phyloP scores from a whole-genome alignment of 2,113 vertebrate genomes.

The Sturnus vulgaris region DNA sequence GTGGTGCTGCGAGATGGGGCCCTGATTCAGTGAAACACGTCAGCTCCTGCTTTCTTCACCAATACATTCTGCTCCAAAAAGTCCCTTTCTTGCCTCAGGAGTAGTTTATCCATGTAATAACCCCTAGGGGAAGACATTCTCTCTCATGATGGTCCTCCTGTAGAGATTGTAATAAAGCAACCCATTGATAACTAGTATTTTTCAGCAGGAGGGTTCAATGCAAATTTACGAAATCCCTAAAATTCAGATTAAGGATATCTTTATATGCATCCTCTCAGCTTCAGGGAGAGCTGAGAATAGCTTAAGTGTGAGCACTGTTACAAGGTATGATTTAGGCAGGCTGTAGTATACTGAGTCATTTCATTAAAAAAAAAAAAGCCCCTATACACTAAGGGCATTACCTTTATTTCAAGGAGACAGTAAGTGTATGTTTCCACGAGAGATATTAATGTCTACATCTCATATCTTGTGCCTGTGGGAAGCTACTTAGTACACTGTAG shows the following conservation, averaged over 20 bases:
- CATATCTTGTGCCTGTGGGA: neutral
- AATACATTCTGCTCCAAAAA: neutral
- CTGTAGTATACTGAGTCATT: neutral
- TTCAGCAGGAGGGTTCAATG: neutral
- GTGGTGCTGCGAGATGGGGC: neutral
- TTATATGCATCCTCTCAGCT: neutral
- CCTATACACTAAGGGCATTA: neutral
- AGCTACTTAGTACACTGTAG: neutral
- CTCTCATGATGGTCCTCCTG: neutral
- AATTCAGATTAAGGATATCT: neutral
- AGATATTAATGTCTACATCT: neutral
- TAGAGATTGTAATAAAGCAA: neutral
- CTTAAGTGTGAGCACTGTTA: neutral
- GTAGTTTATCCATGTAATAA: neutral
- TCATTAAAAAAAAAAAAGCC: neutral
- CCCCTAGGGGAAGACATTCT: neutral
- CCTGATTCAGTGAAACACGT: fast-evolving
- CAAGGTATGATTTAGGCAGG: neutral
- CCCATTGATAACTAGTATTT: neutral
- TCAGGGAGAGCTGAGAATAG: neutral
- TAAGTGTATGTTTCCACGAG: neutral
- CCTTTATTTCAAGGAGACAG: neutral
- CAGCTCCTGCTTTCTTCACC: neutral
- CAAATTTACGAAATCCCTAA: neutral
- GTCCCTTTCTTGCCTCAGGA: neutral